Evolutionary conservation across 2,797 vertebrate genomes (phyloP), one percentile per base, ranked within the genome.

Genomic region (Gallinago solitaria): DNA sequence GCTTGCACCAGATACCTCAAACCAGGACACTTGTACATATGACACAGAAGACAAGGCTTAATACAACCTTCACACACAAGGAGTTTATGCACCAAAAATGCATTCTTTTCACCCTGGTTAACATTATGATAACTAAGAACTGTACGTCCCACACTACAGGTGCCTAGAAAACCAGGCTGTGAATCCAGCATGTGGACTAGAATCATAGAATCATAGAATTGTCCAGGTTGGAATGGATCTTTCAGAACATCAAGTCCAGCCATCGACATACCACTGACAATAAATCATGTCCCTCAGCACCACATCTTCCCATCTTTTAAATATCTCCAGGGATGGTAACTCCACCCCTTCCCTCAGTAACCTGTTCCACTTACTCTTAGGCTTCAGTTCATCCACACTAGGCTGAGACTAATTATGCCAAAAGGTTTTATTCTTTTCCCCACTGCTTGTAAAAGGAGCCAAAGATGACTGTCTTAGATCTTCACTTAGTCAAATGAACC

Each of bases 91-190:
- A 45, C 7, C 28, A 70, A 64, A 68, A 15, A 16, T 11, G 28
- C 6, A 7, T 25, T 45, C 4, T 54, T 85, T 87, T 82, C 12
- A 61, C 13, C 1, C 1, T 6, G 48, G 0, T 30, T 1, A 0
- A 9, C 13, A n/a, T 73, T 45, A 51, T 5, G 8, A 33, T 14
- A 6, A 18, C 16, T 67, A 12, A 32, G 70, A 64, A 1, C 7
- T 33, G 5, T 33, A 37, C 5, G 6, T 71, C 24, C n/a, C 32
- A 45, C 20, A 4, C 14, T 24, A 8, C 9, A 32, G 1, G 2
- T 35, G 4, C 6, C 51, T 37, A 28, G 35, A 77, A 73, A 43
- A 18, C 14, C 64, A 39, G 32, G 6, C 9, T 78, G 10, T 54
- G 48, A 82, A 45, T 12, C 1, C 11, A 64, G 3, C 2, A 8